Evolutionary conservation across 2,797 vertebrate species (phyloP).

Genomic region (Pseudochaenichthys georgianus): DNA sequence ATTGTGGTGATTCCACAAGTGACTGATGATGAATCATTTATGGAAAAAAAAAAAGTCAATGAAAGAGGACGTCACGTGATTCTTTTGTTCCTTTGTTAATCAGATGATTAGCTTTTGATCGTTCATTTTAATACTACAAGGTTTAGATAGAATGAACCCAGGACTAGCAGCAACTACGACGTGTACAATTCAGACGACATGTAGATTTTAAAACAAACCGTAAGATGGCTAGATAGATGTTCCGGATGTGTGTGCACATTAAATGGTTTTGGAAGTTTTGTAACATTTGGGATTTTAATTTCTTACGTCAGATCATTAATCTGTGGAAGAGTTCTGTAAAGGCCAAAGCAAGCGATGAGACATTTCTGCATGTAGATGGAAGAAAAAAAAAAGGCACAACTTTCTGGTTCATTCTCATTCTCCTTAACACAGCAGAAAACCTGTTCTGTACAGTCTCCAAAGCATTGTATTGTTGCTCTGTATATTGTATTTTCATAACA

Average conservation of each 20-base stretch:
- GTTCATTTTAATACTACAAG: slow-evolving; percentile 67
- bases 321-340: slow-evolving; percentile 44
- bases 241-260: slow-evolving; percentile 82
- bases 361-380: slow-evolving; percentile 72
- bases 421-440: slow-evolving; percentile 58
- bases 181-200: slow-evolving; percentile 79
- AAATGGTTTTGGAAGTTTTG: slow-evolving; percentile 76
- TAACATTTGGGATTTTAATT: slow-evolving; percentile 72
- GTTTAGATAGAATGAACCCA: slow-evolving; percentile 67
- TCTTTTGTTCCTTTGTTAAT: slow-evolving; percentile 66
- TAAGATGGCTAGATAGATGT: slow-evolving; percentile 83
- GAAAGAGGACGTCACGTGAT: slow-evolving; percentile 50
- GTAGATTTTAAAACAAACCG: slow-evolving; percentile 84
- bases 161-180: slow-evolving; percentile 58
- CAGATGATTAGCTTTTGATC: slow-evolving; percentile 75
- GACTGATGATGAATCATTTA: slow-evolving; percentile 51
- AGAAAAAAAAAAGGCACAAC: slow-evolving; percentile 58
- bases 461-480: slow-evolving; percentile 80
- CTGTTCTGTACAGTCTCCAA: slow-evolving; percentile 75
- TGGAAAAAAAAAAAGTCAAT: slow-evolving; percentile 33
- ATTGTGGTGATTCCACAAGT: slow-evolving; percentile 45
- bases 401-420: slow-evolving; percentile 64
- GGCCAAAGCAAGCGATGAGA: slow-evolving; percentile 45
- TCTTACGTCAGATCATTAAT: slow-evolving; percentile 54
- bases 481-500: slow-evolving; percentile 86